phyloP scores from a whole-genome alignment of 1,140 invertebrate species.

The Charaxes varanes region DNA sequence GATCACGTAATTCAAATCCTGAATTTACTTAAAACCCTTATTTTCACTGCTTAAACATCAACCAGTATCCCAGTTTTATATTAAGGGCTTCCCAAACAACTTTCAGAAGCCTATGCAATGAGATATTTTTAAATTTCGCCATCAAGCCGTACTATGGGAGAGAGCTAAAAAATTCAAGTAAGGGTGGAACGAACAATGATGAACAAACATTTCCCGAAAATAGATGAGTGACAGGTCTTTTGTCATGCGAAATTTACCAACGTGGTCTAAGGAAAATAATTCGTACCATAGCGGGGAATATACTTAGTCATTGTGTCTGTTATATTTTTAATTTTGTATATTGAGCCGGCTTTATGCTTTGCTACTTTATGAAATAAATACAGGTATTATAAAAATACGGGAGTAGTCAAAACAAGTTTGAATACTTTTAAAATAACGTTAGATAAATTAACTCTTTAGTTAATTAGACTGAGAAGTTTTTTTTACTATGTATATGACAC shows the following conservation, averaged over 20 bases:
- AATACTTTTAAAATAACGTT: too few relatives aligned
- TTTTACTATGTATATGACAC: too few relatives aligned
- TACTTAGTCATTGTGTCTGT: constrained; percentile 31
- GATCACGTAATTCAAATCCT: too few relatives aligned
- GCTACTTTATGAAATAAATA: too few relatives aligned
- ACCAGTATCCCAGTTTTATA: too few relatives aligned
- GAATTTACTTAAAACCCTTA: too few relatives aligned
- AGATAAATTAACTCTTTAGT: too few relatives aligned
- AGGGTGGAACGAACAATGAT: constrained; percentile 39
- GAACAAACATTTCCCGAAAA: constrained; percentile 43
- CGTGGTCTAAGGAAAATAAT: constrained; percentile 32
- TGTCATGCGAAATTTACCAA: constrained; percentile 47
- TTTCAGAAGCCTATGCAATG: constrained; percentile 8
- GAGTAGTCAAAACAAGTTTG: too few relatives aligned
- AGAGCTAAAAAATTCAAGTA: constrained; percentile 33
- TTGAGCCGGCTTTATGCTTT: too few relatives aligned
- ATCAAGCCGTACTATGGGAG: constrained; percentile 16
- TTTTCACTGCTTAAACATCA: too few relatives aligned
- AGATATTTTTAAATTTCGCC: constrained; percentile 20
- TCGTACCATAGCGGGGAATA: constrained; percentile 31
- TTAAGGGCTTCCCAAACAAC: constrained; percentile 4
- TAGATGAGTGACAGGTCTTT: constrained; percentile 50
- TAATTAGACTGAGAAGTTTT: too few relatives aligned
- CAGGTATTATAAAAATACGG: too few relatives aligned
- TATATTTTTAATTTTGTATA: constrained; percentile 27